Percentiles rank a stretch among this genome's conserved stretches.
Evolutionary conservation across 1,140 invertebrate genomes (phyloP).

Genomic region (Nomia melanderi): DNA sequence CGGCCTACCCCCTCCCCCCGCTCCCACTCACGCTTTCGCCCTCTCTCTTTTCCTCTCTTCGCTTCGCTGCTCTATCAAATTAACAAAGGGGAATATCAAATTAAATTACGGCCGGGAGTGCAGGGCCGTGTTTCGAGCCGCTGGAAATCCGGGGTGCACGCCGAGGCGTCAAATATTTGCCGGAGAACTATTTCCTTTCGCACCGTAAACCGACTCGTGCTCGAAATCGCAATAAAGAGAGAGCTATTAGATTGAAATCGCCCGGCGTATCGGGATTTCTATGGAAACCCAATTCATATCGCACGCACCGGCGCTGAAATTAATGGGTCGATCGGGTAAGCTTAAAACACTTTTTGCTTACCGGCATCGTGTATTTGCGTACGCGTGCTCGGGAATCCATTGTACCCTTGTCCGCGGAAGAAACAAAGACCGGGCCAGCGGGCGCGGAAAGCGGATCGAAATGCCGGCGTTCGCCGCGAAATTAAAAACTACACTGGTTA

Average conservation of each 20-base stretch:
- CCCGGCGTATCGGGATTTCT: constrained; percentile 24
- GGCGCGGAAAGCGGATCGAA: constrained; percentile 14
- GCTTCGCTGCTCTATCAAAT: constrained; percentile 58
- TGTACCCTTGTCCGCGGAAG: constrained; percentile 20
- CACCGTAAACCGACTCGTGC: constrained; percentile 10
- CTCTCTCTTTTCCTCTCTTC: background rate
- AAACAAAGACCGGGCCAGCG: constrained; percentile 15
- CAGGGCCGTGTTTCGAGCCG: constrained; percentile 33
- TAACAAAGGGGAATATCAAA: constrained; percentile 73
- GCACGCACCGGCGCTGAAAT: constrained; percentile 19
- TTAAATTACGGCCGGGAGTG: constrained; percentile 65
- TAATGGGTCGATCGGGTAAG: constrained; percentile 31
- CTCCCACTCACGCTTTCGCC: no score
- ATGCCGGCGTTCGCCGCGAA: constrained; percentile 51
- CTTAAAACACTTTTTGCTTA: constrained; percentile 19
- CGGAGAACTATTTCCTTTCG: constrained; percentile 42
- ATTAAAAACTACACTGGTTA: constrained; percentile 59
- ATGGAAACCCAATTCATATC: constrained; percentile 29
- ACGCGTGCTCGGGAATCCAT: constrained; percentile 3
- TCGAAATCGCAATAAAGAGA: constrained; percentile 45
- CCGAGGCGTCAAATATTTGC: constrained; percentile 64
- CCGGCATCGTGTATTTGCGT: constrained; percentile 2
- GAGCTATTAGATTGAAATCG: constrained; percentile 30
- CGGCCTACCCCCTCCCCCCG: no score
- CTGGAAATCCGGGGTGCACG: constrained; percentile 39